Evolutionary conservation across 2,797 vertebrate genomes (phyloP), one percentile per base, ranked within the genome.

Genomic region (Chelonia mydas): DNA sequence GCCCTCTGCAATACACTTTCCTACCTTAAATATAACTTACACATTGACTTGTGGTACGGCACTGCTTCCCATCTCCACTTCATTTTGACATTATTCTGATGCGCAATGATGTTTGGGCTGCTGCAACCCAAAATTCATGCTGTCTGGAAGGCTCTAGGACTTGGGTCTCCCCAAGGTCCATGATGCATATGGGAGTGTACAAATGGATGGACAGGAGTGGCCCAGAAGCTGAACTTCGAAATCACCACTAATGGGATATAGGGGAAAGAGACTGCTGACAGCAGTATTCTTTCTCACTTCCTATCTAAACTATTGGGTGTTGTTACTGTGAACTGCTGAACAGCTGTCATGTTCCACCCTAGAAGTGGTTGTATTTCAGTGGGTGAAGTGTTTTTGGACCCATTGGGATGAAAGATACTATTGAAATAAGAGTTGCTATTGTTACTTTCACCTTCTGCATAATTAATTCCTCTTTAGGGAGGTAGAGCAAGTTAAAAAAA

Each of bases 391-490:
- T 91, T 95, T 93, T 96, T 90, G 87, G 31, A 81, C 89, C 61
- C 11, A 0, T 88, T 47, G 57, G 82, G 2, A 4, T 80, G 85
- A 96, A 96, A 88, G 31, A 21, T 81, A 53, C 9, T 65, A 25
- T 77, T 85, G 86, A 92, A 94, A 94, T 1, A 21, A 45, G 93
- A 93, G 82, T 74, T 93, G 23, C 84, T 88, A 37, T 91, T 96
- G 59, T 93, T 89, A 33, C 81, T 91, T 95, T 92, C 49, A 79
- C 47, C 13, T 6, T 88, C 54, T 92, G 31, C 93, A 23, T 86
- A 94, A 96, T 95, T 96, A 92, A 91, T 85, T 94, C 95, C 74
- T 96, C 93, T 94, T 96, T 79, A 94, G 90, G 86, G 83, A 95
- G 91, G 77, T 23, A 86, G 50, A 77, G 54, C 27, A 90, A 96